phyloP scores from a whole-genome alignment of 2,888 invertebrate species.

The Platypus cylindrus region DNA sequence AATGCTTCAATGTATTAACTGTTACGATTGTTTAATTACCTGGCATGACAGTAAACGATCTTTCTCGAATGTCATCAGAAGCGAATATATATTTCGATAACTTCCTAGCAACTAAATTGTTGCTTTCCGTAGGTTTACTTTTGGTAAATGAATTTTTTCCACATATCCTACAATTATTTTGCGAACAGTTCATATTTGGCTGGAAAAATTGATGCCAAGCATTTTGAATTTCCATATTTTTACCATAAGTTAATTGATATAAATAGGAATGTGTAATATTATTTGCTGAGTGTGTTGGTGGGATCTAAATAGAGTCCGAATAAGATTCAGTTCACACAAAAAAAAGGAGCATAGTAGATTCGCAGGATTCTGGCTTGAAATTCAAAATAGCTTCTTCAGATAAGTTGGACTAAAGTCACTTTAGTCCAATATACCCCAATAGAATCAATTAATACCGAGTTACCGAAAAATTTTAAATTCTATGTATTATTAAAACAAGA shows the following conservation, averaged over 20 bases:
- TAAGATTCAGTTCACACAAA: too few relatives aligned
- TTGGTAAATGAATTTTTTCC: background rate
- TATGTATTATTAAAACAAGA: too few relatives aligned
- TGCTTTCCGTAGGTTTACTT: background rate
- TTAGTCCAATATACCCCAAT: too few relatives aligned
- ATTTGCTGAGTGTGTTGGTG: too few relatives aligned
- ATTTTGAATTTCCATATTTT: constrained; percentile 12
- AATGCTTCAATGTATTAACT: background rate
- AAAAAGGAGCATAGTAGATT: too few relatives aligned
- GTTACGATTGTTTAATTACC: constrained; percentile 11
- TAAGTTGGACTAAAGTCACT: too few relatives aligned
- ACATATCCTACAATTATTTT: constrained; percentile 8
- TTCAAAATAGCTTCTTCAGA: background rate
- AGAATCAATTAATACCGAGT: too few relatives aligned
- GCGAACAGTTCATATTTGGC: constrained; percentile 12
- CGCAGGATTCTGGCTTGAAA: too few relatives aligned
- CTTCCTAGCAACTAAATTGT: constrained; percentile 3
- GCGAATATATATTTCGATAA: constrained; percentile 15
- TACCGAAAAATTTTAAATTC: too few relatives aligned
- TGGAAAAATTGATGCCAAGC: constrained; percentile 21
- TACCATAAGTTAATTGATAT: constrained; percentile 19
- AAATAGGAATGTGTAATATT: constrained; percentile 19
- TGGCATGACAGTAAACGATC: constrained; percentile 22
- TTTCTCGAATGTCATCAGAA: constrained; percentile 5
- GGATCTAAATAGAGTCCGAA: too few relatives aligned